A percentile compares a stretch with the other conserved stretches of the same genome.
phyloP scores from a whole-genome alignment of 2,888 invertebrate genomes.

The Trissolcus brochymenae region DNA sequence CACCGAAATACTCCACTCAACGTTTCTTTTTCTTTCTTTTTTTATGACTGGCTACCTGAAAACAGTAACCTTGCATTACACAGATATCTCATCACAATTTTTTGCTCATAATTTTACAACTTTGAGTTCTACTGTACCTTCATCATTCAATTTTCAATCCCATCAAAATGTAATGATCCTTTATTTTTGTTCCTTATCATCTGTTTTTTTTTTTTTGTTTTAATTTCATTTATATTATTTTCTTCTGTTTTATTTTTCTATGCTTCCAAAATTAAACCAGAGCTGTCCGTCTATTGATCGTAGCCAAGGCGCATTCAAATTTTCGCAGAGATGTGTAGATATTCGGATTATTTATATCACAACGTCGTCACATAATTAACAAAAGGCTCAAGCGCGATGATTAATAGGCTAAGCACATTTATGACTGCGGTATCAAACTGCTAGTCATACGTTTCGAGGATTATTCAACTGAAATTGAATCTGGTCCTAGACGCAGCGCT shows the following conservation, averaged over 20 bases:
- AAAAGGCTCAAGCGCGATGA: constrained; percentile 42
- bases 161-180: too few species aligned
- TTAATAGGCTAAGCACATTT: constrained; percentile 49
- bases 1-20: constrained; percentile 12
- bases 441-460: constrained; percentile 38
- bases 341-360: constrained; percentile 46
- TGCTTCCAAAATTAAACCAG: too few species aligned
- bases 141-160: too few species aligned
- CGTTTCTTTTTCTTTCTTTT: constrained; percentile 25
- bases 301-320: not conserved
- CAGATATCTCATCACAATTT: too few species aligned
- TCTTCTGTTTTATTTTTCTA: too few species aligned
- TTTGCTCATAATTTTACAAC: too few species aligned
- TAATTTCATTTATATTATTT: too few species aligned
- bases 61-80: not conserved
- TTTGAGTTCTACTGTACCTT: too few species aligned
- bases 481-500: constrained; percentile 32
- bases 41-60: constrained; percentile 7
- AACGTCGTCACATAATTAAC: constrained; percentile 41
- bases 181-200: too few species aligned
- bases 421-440: constrained; percentile 47
- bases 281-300: too few species aligned
- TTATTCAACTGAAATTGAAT: constrained; percentile 52
- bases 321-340: constrained; percentile 20
- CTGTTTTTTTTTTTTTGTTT: too few species aligned